A percentile compares a stretch with the other conserved stretches of the same genome.
Evolutionary conservation across 1,140 invertebrate species (phyloP).

Genomic region (Chymomyza costata): DNA sequence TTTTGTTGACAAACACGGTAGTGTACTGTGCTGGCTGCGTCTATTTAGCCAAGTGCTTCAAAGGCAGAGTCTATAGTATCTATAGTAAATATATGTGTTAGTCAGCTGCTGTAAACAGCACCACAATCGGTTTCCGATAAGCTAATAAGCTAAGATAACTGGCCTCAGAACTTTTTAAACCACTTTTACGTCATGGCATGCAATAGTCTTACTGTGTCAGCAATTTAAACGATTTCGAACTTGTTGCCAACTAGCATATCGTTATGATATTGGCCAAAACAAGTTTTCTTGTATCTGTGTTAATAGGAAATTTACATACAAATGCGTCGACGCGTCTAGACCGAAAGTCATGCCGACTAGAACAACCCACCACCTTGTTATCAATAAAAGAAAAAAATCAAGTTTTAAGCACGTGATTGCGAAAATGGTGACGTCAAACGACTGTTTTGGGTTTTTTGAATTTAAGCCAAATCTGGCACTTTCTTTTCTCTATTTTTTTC

Average conservation of each 20-base stretch:
- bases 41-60: conserved; percentile 30
- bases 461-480: too few relatives aligned
- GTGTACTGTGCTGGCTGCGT: conserved; percentile 50
- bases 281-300: too few relatives aligned
- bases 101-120: neutral
- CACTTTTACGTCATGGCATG: conserved; percentile 43
- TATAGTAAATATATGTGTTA: conserved; percentile 6
- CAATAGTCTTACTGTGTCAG: conserved; percentile 29
- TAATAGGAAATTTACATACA: conserved; percentile 29
- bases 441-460: too few relatives aligned
- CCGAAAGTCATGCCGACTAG: too few relatives aligned
- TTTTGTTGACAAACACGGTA: neutral
- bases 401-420: too few relatives aligned
- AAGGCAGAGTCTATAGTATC: too few relatives aligned
- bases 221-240: conserved; percentile 21
- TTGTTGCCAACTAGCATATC: conserved; percentile 42
- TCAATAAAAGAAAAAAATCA: too few relatives aligned
- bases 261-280: conserved; percentile 44
- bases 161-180: neutral
- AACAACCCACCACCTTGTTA: too few relatives aligned
- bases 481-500: too few relatives aligned
- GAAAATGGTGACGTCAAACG: too few relatives aligned
- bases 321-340: conserved; percentile 26
- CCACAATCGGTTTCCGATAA: conserved; percentile 37
- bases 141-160: conserved; percentile 43